phyloP scores from a whole-genome alignment of 2,113 vertebrate species.

The Eretmochelys imbricata region DNA sequence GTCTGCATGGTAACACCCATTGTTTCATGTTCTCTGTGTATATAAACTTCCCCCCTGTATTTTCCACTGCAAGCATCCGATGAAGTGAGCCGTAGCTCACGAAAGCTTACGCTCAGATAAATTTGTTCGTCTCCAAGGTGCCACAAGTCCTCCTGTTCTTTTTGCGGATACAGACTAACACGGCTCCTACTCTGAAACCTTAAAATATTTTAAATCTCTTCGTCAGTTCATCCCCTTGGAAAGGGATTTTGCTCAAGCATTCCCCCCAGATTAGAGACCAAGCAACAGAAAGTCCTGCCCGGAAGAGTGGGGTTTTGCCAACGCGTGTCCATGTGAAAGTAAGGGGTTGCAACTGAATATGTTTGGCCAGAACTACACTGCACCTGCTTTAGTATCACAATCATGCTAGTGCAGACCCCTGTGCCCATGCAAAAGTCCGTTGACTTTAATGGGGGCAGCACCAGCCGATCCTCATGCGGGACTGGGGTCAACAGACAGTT shows the following conservation, averaged over 20 bases:
- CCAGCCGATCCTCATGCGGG: conserved; percentile 33
- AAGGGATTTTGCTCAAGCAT: not conserved
- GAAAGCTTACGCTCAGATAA: too few species aligned
- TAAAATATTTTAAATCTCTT: not conserved
- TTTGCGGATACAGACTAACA: too few species aligned
- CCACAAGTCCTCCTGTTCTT: too few species aligned
- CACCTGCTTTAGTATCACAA: not conserved
- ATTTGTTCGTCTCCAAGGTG: too few species aligned
- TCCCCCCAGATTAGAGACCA: conserved; percentile 8
- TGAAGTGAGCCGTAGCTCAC: too few species aligned
- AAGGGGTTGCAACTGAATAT: not conserved
- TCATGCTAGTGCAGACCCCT: not conserved
- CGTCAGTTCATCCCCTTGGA: not conserved
- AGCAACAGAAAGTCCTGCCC: conserved; percentile 63
- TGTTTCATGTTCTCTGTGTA: too few species aligned
- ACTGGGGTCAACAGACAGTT: conserved; percentile 42
- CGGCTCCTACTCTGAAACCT: too few species aligned
- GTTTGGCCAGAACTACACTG: conserved; percentile 55
- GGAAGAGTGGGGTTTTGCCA: conserved; percentile 55
- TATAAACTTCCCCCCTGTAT: too few species aligned
- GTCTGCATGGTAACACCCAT: too few species aligned
- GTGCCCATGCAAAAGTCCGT: conserved; percentile 35
- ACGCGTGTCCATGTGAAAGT: conserved; percentile 37
- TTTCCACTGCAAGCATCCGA: too few species aligned
- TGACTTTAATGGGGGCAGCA: not conserved